These are phyloP conservation scores for Acrocephalus kingi DNA, from an alignment of 2,113 vertebrate species.

Conservation along the genomic window DNA sequence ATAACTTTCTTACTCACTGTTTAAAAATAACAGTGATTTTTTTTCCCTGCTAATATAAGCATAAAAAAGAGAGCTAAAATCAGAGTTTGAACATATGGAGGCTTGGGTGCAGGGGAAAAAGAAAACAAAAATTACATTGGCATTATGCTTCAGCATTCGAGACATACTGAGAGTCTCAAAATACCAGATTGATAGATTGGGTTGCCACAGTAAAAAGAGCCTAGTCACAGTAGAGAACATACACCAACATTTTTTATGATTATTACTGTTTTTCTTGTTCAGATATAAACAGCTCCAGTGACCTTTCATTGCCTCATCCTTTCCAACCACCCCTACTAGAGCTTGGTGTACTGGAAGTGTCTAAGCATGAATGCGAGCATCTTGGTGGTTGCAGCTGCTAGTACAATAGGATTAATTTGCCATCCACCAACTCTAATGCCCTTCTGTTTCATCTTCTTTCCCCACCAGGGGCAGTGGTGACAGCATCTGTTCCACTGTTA, in stretches of 20 bases:
- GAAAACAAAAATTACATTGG: not conserved
- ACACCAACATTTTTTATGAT: not conserved
- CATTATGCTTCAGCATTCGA: not conserved
- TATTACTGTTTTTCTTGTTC: conserved; percentile 26
- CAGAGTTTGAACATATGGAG: not conserved
- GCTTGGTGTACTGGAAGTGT: conserved; percentile 65
- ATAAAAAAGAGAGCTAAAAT: not conserved
- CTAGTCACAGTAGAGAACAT: conserved; percentile 6
- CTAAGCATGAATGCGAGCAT: conserved; percentile 51
- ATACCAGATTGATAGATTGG: not conserved
- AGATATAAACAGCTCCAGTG: conserved; percentile 53
- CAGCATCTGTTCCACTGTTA: conserved; percentile 76
- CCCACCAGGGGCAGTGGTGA: conserved; percentile 78
- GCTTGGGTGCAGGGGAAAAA: not conserved
- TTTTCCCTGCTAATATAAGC: not conserved
- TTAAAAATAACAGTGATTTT: conserved; percentile 35
- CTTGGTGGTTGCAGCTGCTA: conserved; percentile 65
- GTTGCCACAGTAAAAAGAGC: not conserved
- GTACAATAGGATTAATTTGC: conserved; percentile 76
- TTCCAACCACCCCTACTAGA: conserved; percentile 59
- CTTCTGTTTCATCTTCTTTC: conserved; percentile 80
- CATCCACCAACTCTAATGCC: conserved; percentile 73
- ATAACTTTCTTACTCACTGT: conserved; percentile 8
- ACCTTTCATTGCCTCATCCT: conserved; percentile 68
- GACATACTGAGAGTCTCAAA: not conserved